A percentile compares a stretch with the other conserved stretches of the same genome.
These are phyloP conservation scores for Lepidonotus clava DNA, from an alignment of 2,888 invertebrate genomes.

Conservation along the genomic window DNA sequence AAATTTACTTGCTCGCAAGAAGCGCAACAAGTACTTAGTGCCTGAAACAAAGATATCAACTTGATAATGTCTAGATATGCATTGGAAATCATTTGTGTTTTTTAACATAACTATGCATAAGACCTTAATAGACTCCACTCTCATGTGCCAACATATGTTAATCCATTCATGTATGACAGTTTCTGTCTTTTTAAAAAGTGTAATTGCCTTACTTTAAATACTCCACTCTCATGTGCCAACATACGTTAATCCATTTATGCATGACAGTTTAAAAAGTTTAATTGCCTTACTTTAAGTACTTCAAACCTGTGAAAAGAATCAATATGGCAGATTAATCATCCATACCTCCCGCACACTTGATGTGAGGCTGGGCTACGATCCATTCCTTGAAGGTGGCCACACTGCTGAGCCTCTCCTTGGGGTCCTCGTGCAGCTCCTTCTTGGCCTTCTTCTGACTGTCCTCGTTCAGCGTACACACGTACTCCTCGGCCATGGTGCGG, in stretches of 20 bases:
- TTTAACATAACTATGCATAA: background rate
- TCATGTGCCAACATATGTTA: no score
- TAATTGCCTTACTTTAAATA: background rate
- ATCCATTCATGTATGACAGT: background rate
- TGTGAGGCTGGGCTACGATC: constrained; percentile 64
- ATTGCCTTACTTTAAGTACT: background rate
- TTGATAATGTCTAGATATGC: background rate
- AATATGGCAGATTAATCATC: no score
- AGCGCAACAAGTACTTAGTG: constrained; percentile 65
- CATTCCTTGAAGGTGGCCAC: constrained; percentile 65
- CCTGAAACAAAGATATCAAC: constrained; percentile 61
- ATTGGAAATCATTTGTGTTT: background rate
- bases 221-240: no score
- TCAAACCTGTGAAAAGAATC: no score
- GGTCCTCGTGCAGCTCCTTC: constrained; percentile 67
- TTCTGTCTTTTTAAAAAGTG: background rate
- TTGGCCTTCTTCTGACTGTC: constrained; percentile 65
- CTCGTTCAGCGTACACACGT: constrained; percentile 65
- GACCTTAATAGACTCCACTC: background rate
- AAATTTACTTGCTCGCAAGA: constrained; percentile 68
- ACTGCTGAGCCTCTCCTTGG: constrained; percentile 65
- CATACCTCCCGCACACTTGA: constrained; percentile 65
- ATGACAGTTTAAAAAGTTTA: background rate
- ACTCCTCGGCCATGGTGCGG: constrained; percentile 57
- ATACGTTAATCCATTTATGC: background rate